Percentiles rank a stretch among this genome's conserved stretches.
These are phyloP conservation scores for Lasiurus cinereus DNA, from an alignment of 2,113 vertebrate species.

Conservation along the genomic window DNA sequence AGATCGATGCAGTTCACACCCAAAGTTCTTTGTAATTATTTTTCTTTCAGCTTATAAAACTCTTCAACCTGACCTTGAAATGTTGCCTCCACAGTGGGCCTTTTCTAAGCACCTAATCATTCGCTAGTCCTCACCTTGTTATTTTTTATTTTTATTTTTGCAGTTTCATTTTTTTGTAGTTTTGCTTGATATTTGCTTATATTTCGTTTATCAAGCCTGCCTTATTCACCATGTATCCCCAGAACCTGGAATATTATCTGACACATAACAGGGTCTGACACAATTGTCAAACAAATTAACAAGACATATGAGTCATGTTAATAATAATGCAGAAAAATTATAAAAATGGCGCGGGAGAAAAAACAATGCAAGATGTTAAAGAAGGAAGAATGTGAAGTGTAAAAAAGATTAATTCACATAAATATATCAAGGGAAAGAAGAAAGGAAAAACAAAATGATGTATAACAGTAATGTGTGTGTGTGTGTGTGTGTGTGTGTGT, in stretches of 20 bases:
- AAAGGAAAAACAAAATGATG: not conserved
- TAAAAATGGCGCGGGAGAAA: not conserved
- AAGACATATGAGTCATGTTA: not conserved
- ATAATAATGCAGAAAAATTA: not conserved
- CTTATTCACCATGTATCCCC: not conserved
- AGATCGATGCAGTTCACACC: not conserved
- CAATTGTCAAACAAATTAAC: not conserved
- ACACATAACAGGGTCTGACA: not conserved
- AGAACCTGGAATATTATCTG: not conserved
- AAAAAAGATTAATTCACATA: not conserved
- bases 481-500: not conserved
- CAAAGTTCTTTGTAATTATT: not conserved
- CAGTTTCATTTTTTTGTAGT: not conserved
- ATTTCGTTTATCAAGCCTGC: not conserved
- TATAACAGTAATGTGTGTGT: not conserved
- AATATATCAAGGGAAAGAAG: not conserved
- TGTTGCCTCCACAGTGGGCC: not conserved
- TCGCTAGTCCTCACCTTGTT: not conserved
- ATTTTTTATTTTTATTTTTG: not conserved
- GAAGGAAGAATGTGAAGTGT: not conserved
- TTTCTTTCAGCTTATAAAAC: not conserved
- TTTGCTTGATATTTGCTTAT: not conserved
- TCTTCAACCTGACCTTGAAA: not conserved
- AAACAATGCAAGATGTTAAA: not conserved
- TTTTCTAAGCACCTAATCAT: not conserved